Evolutionary conservation across 2,797 vertebrate species (phyloP).

Genomic region (Poecilia gillii): DNA sequence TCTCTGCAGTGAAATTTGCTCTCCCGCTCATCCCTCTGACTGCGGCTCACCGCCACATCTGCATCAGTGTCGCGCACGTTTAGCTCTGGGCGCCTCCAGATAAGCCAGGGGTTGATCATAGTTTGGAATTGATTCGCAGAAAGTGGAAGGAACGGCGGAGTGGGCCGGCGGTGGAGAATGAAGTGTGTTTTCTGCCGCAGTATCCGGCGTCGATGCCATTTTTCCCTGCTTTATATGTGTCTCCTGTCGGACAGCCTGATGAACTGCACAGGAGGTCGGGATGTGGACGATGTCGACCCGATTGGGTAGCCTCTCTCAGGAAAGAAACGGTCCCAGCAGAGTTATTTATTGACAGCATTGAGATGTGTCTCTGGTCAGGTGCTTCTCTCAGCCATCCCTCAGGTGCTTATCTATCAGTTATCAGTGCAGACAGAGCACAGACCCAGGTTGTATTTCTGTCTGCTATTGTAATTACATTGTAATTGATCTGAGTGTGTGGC

Average conservation of each 20-base stretch:
- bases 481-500: constrained; percentile 71
- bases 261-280: constrained; percentile 56
- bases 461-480: constrained; percentile 80
- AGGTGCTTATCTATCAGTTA: constrained; percentile 78
- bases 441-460: constrained; percentile 76
- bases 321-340: constrained; percentile 63
- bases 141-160: constrained; percentile 7
- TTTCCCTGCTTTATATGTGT: constrained; percentile 30
- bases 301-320: constrained; percentile 61
- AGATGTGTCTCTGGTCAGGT: constrained; percentile 72
- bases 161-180: neutral
- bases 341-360: constrained; percentile 72
- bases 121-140: constrained; percentile 48
- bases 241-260: constrained; percentile 54
- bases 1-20: constrained; percentile 54
- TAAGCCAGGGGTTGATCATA: constrained; percentile 48
- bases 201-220: constrained; percentile 31
- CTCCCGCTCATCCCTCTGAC: constrained; percentile 52
- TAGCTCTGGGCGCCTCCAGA: constrained; percentile 33
- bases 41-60: constrained; percentile 51
- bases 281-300: constrained; percentile 50
- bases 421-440: constrained; percentile 73
- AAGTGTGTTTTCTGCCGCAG: constrained; percentile 38
- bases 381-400: constrained; percentile 74
- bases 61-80: constrained; percentile 52